Percentiles rank a stretch among this genome's conserved stretches.
Evolutionary conservation across 2,888 invertebrate species (phyloP).

Genomic region (Lathronympha strigana): DNA sequence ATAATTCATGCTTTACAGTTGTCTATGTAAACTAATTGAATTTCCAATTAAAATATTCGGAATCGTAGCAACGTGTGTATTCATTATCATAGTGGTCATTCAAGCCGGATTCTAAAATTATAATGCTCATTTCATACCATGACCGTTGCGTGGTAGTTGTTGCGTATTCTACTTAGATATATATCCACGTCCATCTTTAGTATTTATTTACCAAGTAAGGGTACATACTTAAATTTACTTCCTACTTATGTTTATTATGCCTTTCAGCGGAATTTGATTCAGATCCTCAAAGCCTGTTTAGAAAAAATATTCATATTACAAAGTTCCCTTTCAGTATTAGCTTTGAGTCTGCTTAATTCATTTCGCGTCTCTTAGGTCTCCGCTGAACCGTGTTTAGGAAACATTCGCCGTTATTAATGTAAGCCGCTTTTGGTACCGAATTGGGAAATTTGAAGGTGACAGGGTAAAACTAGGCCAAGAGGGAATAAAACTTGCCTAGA

Average conservation of each 20-base stretch:
- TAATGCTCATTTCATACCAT: no score
- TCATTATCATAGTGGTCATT: no score
- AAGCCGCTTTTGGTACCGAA: constrained; percentile 11
- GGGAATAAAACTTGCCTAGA: no score
- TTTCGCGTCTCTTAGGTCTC: constrained; percentile 30
- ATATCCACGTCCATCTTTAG: not conserved
- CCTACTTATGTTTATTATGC: constrained; percentile 39
- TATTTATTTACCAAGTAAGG: constrained; percentile 13
- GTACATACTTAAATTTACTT: constrained; percentile 14
- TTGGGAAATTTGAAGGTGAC: not conserved
- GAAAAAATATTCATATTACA: constrained; percentile 37
- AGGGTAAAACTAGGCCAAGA: not conserved
- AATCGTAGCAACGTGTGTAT: no score
- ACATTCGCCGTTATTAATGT: constrained; percentile 4
- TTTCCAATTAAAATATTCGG: no score
- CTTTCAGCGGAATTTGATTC: constrained; percentile 36
- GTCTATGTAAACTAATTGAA: no score
- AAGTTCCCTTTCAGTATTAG: constrained; percentile 35
- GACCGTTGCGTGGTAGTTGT: not conserved
- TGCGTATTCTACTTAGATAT: not conserved
- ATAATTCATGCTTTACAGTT: no score
- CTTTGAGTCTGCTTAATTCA: constrained; percentile 36
- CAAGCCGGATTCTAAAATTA: no score
- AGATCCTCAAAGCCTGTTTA: constrained; percentile 37
- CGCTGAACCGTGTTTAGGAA: constrained; percentile 3